Percentiles rank a stretch among this genome's conserved stretches.
phyloP scores from a whole-genome alignment of 2,797 vertebrate genomes.

The Tapera naevia region DNA sequence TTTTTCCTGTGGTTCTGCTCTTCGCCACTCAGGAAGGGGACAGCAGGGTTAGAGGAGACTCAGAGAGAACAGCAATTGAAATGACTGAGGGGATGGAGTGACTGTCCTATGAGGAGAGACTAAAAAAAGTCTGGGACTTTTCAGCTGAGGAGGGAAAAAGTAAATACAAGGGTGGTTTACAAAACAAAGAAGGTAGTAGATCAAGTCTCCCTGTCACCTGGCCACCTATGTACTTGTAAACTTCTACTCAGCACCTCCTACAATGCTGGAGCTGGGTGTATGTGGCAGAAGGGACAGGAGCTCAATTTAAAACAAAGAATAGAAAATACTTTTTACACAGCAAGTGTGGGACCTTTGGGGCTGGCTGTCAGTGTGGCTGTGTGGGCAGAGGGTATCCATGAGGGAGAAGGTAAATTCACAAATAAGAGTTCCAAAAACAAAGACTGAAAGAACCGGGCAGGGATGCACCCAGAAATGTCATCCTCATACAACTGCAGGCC shows the following conservation, averaged over 20 bases:
- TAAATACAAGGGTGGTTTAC: neutral
- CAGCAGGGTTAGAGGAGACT: accelerated
- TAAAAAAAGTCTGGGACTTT: neutral
- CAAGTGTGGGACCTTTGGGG: neutral
- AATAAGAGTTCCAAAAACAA: neutral
- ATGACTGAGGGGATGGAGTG: neutral
- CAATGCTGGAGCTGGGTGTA: neutral
- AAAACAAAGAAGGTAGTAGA: neutral
- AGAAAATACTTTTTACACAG: neutral
- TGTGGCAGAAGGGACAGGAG: accelerated
- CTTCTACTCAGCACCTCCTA: neutral
- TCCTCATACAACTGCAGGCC: neutral
- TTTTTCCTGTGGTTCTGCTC: neutral
- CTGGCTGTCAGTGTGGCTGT: neutral
- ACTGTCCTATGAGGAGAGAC: neutral
- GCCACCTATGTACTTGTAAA: neutral
- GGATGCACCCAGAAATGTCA: neutral
- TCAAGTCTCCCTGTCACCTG: neutral
- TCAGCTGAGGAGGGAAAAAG: neutral
- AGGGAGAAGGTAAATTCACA: neutral
- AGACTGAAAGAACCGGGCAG: neutral
- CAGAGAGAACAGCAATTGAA: neutral
- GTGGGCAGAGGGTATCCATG: accelerated
- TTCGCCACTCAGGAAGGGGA: neutral
- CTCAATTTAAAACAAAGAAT: neutral